Conservation (phyloP, 2,888 invertebrate species). For the Alloplasta piceator region DNA sequence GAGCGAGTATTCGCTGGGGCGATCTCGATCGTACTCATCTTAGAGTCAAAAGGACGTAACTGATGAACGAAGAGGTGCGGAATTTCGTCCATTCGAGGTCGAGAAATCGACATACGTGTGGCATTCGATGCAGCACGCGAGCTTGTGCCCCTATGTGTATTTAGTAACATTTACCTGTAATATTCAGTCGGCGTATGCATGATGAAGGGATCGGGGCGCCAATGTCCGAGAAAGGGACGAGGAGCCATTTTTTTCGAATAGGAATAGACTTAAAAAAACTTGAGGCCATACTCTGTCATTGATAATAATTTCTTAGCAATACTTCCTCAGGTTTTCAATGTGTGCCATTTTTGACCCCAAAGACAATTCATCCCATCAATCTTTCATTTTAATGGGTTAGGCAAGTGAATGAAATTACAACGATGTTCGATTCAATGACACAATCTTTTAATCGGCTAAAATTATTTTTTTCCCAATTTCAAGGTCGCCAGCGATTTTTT, state of each 20-base stretch:
- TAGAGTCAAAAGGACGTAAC: neutral
- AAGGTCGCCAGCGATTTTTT: no score
- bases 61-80: no score
- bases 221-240: conserved; percentile 34
- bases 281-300: neutral
- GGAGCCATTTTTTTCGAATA: conserved; percentile 9
- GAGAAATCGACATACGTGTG: conserved; percentile 34
- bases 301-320: conserved; percentile 1
- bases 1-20: conserved; percentile 53
- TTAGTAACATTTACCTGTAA: conserved; percentile 44
- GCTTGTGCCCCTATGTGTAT: conserved; percentile 50
- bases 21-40: neutral
- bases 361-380: no score
- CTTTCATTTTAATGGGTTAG: no score
- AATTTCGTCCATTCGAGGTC: no score
- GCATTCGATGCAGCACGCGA: conserved; percentile 58
- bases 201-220: conserved; percentile 26
- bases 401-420: no score
- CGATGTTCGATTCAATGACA: no score
- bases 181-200: conserved; percentile 21
- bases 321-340: neutral
- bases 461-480: no score
- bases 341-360: no score
- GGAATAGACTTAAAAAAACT: conserved; percentile 8
- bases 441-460: no score